phyloP scores from a whole-genome alignment of 2,797 vertebrate species.

The Sebastolobus altivelis region DNA sequence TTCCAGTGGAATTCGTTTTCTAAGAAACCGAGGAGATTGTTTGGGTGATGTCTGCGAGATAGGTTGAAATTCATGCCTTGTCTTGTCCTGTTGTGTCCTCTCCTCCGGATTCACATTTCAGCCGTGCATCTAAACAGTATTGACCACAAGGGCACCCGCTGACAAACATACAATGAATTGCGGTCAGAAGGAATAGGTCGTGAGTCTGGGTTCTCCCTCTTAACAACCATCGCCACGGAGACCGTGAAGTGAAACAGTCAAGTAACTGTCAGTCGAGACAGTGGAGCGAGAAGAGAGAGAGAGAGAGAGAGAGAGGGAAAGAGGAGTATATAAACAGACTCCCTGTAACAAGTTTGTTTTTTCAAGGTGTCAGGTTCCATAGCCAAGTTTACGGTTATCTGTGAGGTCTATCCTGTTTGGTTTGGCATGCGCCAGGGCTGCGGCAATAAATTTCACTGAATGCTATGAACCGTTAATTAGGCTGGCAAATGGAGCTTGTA shows the following conservation, averaged over 20 bases:
- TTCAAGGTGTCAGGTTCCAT: slow-evolving; percentile 80
- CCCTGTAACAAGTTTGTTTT: slow-evolving; percentile 84
- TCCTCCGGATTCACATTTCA: slow-evolving; percentile 63
- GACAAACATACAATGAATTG: slow-evolving; percentile 75
- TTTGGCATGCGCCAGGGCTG: slow-evolving; percentile 73
- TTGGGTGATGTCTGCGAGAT: slow-evolving; percentile 37
- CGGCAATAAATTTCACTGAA: slow-evolving; percentile 81
- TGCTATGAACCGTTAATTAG: slow-evolving; percentile 85
- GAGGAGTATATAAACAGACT: slow-evolving; percentile 79
- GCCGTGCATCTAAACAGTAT: slow-evolving; percentile 72
- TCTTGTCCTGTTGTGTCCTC: slow-evolving; percentile 62
- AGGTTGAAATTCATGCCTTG: slow-evolving; percentile 44
- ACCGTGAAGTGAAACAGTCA: slow-evolving; percentile 80
- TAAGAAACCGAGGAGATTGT: slow-evolving; percentile 30
- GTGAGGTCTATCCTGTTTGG: slow-evolving; percentile 83
- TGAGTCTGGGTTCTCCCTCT: slow-evolving; percentile 65
- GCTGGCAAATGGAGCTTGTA: slow-evolving; percentile 85
- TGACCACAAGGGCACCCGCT: slow-evolving; percentile 71
- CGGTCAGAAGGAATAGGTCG: slow-evolving; percentile 68
- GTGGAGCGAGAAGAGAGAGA: slow-evolving; percentile 65
- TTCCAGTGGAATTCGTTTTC: slow-evolving; percentile 29
- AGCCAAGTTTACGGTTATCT: slow-evolving; percentile 80
- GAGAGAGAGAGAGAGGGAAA: slow-evolving; percentile 31
- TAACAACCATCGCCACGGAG: slow-evolving; percentile 75
- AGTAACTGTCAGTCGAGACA: slow-evolving; percentile 80